Conservation (phyloP, 2,113 vertebrate genomes). For the Megaceryle torquata region DNA sequence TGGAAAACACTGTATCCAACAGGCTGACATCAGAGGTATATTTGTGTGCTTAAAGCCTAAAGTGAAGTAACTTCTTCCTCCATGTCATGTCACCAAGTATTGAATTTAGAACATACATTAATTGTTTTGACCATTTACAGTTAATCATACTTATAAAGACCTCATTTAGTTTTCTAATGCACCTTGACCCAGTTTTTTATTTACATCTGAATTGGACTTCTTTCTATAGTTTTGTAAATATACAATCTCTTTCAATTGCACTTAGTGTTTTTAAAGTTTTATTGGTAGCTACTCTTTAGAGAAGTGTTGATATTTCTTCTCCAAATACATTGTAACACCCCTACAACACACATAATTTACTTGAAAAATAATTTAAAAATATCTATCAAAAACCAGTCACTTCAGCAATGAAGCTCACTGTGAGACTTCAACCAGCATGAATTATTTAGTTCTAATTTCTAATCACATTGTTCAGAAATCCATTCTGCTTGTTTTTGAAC, state of each 20-base stretch:
- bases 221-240: neutral
- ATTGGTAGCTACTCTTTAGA: neutral
- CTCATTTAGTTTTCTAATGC: neutral
- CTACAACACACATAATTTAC: neutral
- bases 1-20: constrained; percentile 89
- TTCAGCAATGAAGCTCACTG: neutral
- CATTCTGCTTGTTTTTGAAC: neutral
- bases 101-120: rapidly evolving
- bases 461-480: neutral
- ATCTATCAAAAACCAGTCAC: neutral
- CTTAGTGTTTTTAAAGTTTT: neutral
- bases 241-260: neutral
- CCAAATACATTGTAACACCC: neutral
- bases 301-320: neutral
- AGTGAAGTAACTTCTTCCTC: neutral
- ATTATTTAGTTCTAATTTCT: neutral
- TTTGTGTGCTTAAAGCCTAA: neutral
- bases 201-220: neutral
- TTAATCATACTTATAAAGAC: neutral
- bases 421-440: neutral
- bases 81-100: rapidly evolving
- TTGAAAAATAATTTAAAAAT: neutral
- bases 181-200: neutral
- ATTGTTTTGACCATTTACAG: neutral
- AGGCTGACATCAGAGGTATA: constrained; percentile 85